Evolutionary conservation across 2,888 invertebrate species (phyloP).

Genomic region (Tholera decimalis): DNA sequence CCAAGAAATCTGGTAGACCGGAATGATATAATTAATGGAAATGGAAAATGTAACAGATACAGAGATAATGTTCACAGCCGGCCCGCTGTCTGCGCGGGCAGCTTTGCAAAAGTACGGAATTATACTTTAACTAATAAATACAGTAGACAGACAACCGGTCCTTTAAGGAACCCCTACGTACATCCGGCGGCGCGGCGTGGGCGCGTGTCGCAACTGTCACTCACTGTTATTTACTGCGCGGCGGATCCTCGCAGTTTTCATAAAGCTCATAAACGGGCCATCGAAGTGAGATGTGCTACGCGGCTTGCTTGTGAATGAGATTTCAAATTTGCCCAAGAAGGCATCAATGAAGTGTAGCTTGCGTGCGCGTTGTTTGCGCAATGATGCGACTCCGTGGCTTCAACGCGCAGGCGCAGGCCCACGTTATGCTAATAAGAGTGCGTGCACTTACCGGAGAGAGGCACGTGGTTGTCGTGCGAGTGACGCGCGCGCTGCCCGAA

Average conservation of each 20-base stretch:
- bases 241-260: conserved; percentile 76
- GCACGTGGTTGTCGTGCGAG: conserved; percentile 92
- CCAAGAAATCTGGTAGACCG: conserved; percentile 73
- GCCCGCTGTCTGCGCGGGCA: conserved; percentile 85
- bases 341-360: conserved; percentile 80
- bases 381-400: conserved; percentile 77
- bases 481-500: conserved; percentile 91
- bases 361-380: conserved; percentile 78
- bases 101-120: conserved; percentile 84
- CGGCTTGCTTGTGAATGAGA: conserved; percentile 78
- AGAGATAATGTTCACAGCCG: conserved; percentile 85
- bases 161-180: conserved; percentile 88
- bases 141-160: conserved; percentile 83
- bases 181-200: conserved; percentile 88
- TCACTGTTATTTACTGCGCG: conserved; percentile 82
- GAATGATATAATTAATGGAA: conserved; percentile 88
- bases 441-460: conserved; percentile 93
- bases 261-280: conserved; percentile 70
- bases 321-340: conserved; percentile 75
- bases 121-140: conserved; percentile 73
- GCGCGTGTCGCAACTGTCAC: conserved; percentile 85
- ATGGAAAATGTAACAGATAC: conserved; percentile 87
- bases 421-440: conserved; percentile 64
- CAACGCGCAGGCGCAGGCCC: conserved; percentile 66
- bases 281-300: conserved; percentile 76